Base-by-base conservation (phyloP, 2,888 invertebrate species). In the Drosophila subsilvestris region DNA sequence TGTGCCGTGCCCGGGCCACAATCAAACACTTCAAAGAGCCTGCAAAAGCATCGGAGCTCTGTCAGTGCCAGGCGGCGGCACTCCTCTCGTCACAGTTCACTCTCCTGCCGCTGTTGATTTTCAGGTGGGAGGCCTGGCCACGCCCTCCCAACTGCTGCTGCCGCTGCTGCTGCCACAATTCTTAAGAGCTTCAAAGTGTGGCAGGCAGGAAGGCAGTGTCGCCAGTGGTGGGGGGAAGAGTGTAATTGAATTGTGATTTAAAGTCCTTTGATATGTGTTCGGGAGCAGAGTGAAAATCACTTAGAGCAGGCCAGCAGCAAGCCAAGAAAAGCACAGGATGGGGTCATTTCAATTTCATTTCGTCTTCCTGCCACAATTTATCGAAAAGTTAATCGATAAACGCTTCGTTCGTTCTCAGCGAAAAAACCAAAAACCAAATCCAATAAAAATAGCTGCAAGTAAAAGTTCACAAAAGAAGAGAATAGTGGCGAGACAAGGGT, bases 231-330 rank as follows among this genome's bases (percentile, higher is more conserved):
- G 44, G 10, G 29, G 53, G 20, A 4, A 79, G 78, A 79, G 76
- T 76, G 82, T 90, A 90, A 90, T 90, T 90, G 89, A 90, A 89
- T 90, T 90, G 88, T 88, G 80, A 90, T 89, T 90, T 87, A 85
- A 80, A 76, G 80, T 88, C 82, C 87, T 90, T 89, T 90, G 90
- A 90, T 89, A 90, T 88, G 83, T 37, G 37, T n/a, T 89, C 82
- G 75, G 75, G 77, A 77, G 82, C 79, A 85, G 59, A 74, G 49
- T 63, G 44, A 58, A 44, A 59, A 51, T 58, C 57, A 68, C 49
- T 59, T 57, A 44, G 32, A 49, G 50, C 65, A 63, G 47, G 14
- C 14, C 67, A 55, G 50, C 56, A 60, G 72, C 66, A 47, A 6
- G 12, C 45, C 50, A 44, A n/a, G 43, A 18, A 8, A 25, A 51